phyloP scores from a whole-genome alignment of 2,888 invertebrate species.

The Spodoptera picta region DNA sequence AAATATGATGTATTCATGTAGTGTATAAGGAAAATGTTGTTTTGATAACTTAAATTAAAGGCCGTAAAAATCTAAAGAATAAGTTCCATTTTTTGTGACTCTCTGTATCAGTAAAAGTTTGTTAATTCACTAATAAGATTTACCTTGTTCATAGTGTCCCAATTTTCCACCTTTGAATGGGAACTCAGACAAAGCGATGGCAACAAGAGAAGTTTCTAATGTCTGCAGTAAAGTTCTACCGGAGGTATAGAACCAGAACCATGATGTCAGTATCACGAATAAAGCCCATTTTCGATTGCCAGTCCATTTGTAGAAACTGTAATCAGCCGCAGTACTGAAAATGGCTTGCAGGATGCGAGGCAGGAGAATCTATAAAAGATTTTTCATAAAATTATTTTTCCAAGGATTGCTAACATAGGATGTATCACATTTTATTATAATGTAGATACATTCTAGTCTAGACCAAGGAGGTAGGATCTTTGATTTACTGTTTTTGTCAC shows the following conservation, averaged over 20 bases:
- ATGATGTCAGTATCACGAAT: slow-evolving; percentile 92
- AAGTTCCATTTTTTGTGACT: no score
- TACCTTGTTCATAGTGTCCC: slow-evolving; percentile 79
- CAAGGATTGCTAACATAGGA: no score
- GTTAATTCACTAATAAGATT: background rate
- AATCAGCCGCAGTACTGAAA: slow-evolving; percentile 93
- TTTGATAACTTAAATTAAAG: no score
- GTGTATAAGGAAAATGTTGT: no score
- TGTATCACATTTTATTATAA: no score
- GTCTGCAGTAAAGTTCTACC: slow-evolving; percentile 96
- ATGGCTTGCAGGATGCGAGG: slow-evolving; percentile 95
- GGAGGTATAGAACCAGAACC: slow-evolving; percentile 97
- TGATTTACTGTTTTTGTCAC: no score
- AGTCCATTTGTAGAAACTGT: slow-evolving; percentile 91
- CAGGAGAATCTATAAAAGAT: slow-evolving; percentile 87
- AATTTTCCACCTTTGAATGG: slow-evolving; percentile 89
- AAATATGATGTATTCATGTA: no score
- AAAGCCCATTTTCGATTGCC: slow-evolving; percentile 93
- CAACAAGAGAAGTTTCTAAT: slow-evolving; percentile 94
- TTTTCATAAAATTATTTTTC: no score
- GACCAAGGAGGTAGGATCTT: no score
- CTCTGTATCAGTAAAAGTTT: no score
- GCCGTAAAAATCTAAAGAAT: no score
- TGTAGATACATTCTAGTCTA: no score
- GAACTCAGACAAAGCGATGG: slow-evolving; percentile 93